These are phyloP conservation scores for Suricata suricatta DNA, from an alignment of 2,113 vertebrate genomes.

Conservation along the genomic window DNA sequence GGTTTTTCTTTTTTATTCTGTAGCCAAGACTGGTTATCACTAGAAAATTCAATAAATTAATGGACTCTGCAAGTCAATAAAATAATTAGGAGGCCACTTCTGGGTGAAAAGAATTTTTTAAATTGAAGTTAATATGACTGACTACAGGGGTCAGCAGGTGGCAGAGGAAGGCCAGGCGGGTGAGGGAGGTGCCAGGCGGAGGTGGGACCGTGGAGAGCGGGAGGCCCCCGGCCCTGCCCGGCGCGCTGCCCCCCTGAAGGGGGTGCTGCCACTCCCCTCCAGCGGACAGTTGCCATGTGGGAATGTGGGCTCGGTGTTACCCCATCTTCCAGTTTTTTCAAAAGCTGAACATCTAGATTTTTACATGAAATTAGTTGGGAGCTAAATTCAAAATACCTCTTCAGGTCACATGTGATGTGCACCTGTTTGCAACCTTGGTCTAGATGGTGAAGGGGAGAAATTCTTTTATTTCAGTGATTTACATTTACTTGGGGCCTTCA, in stretches of 20 bases:
- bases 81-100: slow-evolving; percentile 2
- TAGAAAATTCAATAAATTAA: slow-evolving; percentile 50
- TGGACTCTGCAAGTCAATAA: slow-evolving; percentile 37
- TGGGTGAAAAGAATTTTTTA: slow-evolving; percentile 11
- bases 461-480: background rate
- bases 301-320: background rate
- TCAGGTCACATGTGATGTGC: background rate
- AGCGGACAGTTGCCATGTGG: background rate
- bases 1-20: slow-evolving; percentile 29
- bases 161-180: background rate
- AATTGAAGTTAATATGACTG: background rate
- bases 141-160: background rate
- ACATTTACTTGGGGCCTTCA: background rate
- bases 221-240: accelerated
- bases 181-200: background rate
- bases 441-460: background rate
- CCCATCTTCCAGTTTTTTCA: background rate
- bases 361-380: background rate
- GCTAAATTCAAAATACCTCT: background rate
- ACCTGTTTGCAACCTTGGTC: background rate
- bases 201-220: background rate
- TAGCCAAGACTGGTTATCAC: background rate
- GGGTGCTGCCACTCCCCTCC: background rate
- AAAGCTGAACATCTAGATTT: slow-evolving; percentile 16
- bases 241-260: background rate